Evolutionary conservation across 1,140 invertebrate species (phyloP).

Genomic region (Drosophila tsacasi): DNA sequence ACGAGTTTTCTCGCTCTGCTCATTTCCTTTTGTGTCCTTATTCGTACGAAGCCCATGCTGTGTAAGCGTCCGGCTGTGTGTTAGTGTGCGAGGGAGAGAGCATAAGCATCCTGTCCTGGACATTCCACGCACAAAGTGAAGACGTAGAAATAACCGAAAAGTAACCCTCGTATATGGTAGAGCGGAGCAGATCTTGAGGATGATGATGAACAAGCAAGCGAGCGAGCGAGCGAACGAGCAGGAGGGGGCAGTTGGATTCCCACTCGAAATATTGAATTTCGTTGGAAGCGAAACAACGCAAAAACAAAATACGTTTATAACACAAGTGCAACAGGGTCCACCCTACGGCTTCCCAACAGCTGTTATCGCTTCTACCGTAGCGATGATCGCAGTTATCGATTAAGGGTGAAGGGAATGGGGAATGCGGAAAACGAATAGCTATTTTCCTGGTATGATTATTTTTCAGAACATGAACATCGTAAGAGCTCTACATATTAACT

Average conservation of each 20-base stretch:
- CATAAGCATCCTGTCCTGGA: slow-evolving; percentile 46
- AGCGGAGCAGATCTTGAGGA: slow-evolving; percentile 43
- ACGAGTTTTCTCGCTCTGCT: slow-evolving; percentile 23
- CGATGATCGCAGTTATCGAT: slow-evolving; percentile 14
- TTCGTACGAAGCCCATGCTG: slow-evolving; percentile 54
- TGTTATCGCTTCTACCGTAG: slow-evolving; percentile 19
- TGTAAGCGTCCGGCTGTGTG: slow-evolving; percentile 13
- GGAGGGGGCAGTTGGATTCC: slow-evolving; percentile 13
- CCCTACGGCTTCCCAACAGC: slow-evolving; percentile 26
- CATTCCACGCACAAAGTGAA: slow-evolving; percentile 44
- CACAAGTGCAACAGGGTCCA: slow-evolving; percentile 37
- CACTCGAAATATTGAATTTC: slow-evolving; percentile 32
- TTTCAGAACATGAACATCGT: background rate
- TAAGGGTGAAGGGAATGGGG: background rate
- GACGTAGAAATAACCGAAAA: slow-evolving; percentile 56
- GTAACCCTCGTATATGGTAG: slow-evolving; percentile 41
- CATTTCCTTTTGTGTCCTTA: slow-evolving; percentile 74
- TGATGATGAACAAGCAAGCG: slow-evolving; percentile 3
- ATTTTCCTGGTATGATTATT: background rate
- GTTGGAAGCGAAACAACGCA: slow-evolving; percentile 15
- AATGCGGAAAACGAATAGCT: background rate
- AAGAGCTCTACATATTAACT: background rate
- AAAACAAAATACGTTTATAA: slow-evolving; percentile 20
- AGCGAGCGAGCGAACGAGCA: background rate
- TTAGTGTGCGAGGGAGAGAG: slow-evolving; percentile 16